Conservation (phyloP, 2,888 invertebrate genomes). For the Gisinianus flammeolus region DNA sequence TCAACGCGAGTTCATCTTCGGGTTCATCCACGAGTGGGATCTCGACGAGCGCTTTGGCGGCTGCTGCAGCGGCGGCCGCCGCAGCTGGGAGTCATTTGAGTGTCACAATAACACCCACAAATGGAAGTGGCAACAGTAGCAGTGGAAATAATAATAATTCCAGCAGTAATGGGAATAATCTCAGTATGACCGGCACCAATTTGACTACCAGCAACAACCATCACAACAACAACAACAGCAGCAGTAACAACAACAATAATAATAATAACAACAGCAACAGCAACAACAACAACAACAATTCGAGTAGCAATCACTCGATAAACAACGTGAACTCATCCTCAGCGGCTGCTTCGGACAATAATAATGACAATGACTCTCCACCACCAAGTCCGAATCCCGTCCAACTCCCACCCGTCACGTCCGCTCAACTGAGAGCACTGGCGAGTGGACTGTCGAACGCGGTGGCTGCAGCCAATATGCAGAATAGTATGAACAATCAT, state of each 20-base stretch:
- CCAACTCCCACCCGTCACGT: constrained; percentile 20
- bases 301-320: constrained; percentile 17
- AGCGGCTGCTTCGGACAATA: constrained; percentile 14
- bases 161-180: constrained; percentile 29
- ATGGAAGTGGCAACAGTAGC: background rate
- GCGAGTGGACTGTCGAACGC: constrained; percentile 53
- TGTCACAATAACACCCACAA: constrained; percentile 50
- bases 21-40: constrained; percentile 13
- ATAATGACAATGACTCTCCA: constrained; percentile 38
- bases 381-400: constrained; percentile 45
- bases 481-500: constrained; percentile 15
- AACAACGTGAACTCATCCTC: constrained; percentile 24
- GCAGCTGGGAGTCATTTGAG: constrained; percentile 49
- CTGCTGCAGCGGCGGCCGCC: constrained; percentile 33
- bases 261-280: constrained; percentile 42
- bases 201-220: constrained; percentile 24
- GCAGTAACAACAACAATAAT: constrained; percentile 31
- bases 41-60: constrained; percentile 23
- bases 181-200: background rate
- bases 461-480: constrained; percentile 48
- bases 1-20: background rate
- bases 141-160: background rate
- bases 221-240: constrained; percentile 34
- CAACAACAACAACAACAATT: background rate
- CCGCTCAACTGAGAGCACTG: constrained; percentile 52